Percentiles rank a stretch among this genome's conserved stretches.
phyloP scores from a whole-genome alignment of 2,797 vertebrate species.

The Antrozous pallidus region DNA sequence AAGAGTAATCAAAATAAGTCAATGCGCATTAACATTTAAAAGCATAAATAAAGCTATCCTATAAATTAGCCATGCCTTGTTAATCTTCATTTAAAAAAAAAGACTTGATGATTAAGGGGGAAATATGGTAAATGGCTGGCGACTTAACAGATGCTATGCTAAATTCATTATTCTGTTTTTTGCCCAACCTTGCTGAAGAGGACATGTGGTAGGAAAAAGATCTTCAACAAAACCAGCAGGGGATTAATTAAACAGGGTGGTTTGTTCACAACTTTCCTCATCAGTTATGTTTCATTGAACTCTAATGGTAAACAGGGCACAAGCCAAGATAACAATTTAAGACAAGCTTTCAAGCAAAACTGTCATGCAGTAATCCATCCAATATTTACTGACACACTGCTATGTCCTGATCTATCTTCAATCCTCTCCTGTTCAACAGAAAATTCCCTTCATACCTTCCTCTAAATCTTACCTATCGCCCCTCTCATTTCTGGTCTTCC shows the following conservation, averaged over 20 bases:
- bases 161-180: slow-evolving; percentile 26
- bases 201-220: neutral
- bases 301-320: neutral
- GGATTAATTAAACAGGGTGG: neutral
- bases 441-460: rapidly evolving
- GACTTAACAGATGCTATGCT: neutral
- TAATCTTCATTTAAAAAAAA: slow-evolving; percentile 34
- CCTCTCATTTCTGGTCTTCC: neutral
- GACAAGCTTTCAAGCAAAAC: neutral
- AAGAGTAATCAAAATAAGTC: neutral
- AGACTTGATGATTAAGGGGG: neutral
- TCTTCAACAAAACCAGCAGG: neutral
- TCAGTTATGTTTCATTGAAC: neutral
- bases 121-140: neutral
- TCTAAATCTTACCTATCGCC: neutral
- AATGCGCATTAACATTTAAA: slow-evolving; percentile 21
- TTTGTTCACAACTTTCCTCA: neutral
- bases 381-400: neutral
- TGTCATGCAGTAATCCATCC: neutral
- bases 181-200: neutral
- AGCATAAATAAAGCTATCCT: neutral
- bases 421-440: neutral
- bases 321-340: neutral
- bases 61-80: slow-evolving; percentile 30
- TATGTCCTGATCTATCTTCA: rapidly evolving